Percentiles rank a stretch among this genome's conserved stretches.
phyloP scores from a whole-genome alignment of 23 tunicate species.

The Clavelina lepadiformis region DNA sequence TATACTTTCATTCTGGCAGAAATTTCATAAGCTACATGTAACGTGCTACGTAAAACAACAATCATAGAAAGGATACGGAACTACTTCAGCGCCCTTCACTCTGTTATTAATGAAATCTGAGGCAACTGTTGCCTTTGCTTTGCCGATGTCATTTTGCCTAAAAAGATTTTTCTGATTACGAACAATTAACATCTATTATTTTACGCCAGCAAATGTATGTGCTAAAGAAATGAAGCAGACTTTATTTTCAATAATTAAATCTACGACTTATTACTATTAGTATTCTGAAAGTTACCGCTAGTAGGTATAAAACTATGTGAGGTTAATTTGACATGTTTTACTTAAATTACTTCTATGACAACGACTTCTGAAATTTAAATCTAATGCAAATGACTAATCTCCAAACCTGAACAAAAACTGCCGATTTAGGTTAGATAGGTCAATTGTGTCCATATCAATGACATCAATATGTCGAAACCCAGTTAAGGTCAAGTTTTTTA shows the following conservation, averaged over 20 bases:
- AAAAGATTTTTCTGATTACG: too few relatives aligned
- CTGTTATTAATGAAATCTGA: constrained; percentile 76
- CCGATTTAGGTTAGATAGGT: constrained; percentile 86
- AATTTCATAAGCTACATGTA: too few relatives aligned
- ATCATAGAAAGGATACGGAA: constrained; percentile 47
- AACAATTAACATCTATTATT: too few relatives aligned
- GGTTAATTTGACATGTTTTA: too few relatives aligned
- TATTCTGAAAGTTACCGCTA: too few relatives aligned
- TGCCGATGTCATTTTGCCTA: constrained; percentile 76
- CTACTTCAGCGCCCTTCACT: constrained; percentile 64
- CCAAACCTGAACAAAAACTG: constrained; percentile 68
- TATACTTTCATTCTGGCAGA: too few relatives aligned
- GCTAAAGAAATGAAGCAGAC: too few relatives aligned
- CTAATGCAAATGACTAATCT: not conserved
- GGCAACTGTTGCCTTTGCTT: constrained; percentile 79
- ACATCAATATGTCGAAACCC: constrained; percentile 84
- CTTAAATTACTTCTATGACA: not conserved
- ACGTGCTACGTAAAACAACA: not conserved
- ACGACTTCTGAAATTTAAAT: not conserved
- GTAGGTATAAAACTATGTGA: too few relatives aligned
- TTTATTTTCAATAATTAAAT: too few relatives aligned
- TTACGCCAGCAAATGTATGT: too few relatives aligned
- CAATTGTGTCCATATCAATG: constrained; percentile 97
- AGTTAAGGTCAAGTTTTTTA: constrained; percentile 55
- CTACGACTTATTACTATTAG: too few relatives aligned